Conservation (phyloP, 2,888 invertebrate genomes). For the Terebella lapidaria region DNA sequence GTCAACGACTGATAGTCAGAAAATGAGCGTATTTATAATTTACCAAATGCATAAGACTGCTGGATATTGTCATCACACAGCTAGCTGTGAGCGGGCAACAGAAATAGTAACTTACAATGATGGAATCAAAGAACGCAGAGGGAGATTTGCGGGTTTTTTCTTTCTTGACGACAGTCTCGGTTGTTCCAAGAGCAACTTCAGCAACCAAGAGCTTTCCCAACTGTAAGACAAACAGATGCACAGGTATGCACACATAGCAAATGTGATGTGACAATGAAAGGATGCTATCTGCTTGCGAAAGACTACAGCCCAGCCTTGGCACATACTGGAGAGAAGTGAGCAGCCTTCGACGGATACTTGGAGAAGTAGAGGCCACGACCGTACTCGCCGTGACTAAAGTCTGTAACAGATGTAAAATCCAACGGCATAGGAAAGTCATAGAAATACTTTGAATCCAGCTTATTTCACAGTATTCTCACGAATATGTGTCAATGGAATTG, state of each 20-base stretch:
- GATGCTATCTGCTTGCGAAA: no score
- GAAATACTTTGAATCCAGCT: no score
- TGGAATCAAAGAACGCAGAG: constrained; percentile 32
- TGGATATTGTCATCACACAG: not conserved
- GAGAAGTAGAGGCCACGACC: constrained; percentile 47
- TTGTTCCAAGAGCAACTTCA: constrained; percentile 40
- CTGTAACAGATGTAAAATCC: constrained; percentile 26
- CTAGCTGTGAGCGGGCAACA: not conserved
- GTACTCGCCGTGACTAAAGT: constrained; percentile 43
- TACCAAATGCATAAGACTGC: no score
- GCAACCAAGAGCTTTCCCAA: constrained; percentile 37
- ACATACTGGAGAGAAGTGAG: constrained; percentile 45
- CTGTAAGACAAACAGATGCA: constrained; percentile 26
- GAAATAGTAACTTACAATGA: constrained; percentile 33
- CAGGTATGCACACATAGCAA: not conserved
- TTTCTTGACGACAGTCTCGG: constrained; percentile 37
- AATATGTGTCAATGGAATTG: no score
- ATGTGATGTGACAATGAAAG: no score
- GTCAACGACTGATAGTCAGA: no score
- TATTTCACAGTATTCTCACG: no score
- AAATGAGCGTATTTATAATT: no score
- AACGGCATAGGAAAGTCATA: no score
- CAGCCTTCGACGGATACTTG: constrained; percentile 44
- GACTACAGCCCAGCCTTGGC: no score
- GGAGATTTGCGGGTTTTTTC: constrained; percentile 34